These are phyloP conservation scores for Atlantisia rogersi DNA, from an alignment of 2,113 vertebrate species.

Conservation along the genomic window DNA sequence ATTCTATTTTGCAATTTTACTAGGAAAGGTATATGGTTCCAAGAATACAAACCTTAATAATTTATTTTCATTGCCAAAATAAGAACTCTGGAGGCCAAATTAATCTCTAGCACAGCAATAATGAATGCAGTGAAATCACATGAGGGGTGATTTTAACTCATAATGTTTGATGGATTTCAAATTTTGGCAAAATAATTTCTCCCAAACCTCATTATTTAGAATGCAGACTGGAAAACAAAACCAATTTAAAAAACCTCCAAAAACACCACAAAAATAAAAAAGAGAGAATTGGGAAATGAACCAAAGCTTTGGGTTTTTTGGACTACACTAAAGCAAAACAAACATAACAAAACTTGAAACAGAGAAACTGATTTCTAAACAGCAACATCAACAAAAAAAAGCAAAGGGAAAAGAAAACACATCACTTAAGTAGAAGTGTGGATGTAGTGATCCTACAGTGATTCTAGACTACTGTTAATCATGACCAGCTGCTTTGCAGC, in stretches of 20 bases:
- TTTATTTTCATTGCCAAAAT: slow-evolving; percentile 30
- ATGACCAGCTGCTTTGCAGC: neutral
- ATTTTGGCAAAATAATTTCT: neutral
- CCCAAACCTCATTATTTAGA: neutral
- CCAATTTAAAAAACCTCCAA: neutral
- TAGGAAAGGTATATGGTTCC: neutral
- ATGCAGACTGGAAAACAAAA: neutral
- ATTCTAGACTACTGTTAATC: neutral
- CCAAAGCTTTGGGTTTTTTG: neutral
- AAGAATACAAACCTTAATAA: neutral
- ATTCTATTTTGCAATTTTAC: neutral
- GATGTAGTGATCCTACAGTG: neutral
- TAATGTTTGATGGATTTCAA: neutral
- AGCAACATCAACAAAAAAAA: neutral
- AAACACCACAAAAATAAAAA: neutral
- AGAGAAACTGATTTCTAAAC: neutral
- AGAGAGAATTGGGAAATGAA: neutral
- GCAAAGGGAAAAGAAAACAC: neutral
- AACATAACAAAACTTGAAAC: neutral
- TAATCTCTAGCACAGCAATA: neutral
- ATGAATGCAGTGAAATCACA: neutral
- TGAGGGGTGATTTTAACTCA: neutral
- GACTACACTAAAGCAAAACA: neutral
- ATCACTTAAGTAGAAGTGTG: neutral
- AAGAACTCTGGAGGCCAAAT: neutral